A percentile compares a stretch with the other conserved stretches of the same genome.
Conservation (phyloP, 1,140 invertebrate species). For the Goniozus legneri region DNA sequence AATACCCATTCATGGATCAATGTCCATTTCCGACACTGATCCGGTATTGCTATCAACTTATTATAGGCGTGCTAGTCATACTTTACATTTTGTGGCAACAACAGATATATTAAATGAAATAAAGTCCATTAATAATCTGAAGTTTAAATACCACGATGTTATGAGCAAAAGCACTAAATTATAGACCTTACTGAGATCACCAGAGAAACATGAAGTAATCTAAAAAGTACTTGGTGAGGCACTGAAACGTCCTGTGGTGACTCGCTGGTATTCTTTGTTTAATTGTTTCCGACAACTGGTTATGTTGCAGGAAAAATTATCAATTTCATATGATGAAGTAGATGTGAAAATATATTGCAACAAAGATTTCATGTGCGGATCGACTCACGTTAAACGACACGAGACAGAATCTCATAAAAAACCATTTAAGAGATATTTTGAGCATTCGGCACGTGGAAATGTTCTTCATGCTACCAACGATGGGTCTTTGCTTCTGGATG, state of each 20-base stretch:
- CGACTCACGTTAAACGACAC: too few species aligned
- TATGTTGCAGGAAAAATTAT: background rate
- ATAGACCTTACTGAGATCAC: background rate
- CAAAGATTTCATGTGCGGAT: too few species aligned
- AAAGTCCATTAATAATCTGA: background rate
- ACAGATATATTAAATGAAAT: conserved; percentile 1
- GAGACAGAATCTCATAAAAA: too few species aligned
- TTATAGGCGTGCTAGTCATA: background rate
- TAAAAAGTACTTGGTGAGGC: background rate
- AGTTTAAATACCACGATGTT: conserved; percentile 3
- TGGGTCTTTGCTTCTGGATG: too few species aligned
- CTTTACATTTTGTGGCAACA: background rate
- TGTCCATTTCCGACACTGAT: background rate
- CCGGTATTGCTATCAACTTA: background rate
- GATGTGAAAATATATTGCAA: background rate
- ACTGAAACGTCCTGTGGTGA: background rate
- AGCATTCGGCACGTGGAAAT: too few species aligned
- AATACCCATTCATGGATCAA: background rate
- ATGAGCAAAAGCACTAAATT: background rate
- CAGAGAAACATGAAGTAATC: background rate
- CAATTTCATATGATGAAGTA: background rate
- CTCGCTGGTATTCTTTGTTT: background rate
- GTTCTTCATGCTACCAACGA: too few species aligned
- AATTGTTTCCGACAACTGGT: background rate
- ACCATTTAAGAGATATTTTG: too few species aligned